phyloP scores from a whole-genome alignment of 2,888 invertebrate genomes.

The Villa cingulata region DNA sequence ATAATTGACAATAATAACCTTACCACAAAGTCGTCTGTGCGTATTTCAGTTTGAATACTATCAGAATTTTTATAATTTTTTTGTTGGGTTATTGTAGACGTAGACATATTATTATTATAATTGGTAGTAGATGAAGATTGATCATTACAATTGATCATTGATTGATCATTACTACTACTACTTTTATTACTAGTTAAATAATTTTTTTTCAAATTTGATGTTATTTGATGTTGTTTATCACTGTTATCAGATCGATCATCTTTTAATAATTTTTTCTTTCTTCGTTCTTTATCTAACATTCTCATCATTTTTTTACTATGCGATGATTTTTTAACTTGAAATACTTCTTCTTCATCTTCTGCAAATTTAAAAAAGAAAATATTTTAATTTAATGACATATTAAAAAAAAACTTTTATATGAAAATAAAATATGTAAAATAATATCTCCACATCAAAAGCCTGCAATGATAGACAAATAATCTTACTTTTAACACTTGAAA shows the following conservation, averaged over 20 bases:
- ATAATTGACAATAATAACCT: constrained; percentile 38
- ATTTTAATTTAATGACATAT: too few relatives aligned
- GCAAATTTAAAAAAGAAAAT: constrained; percentile 11
- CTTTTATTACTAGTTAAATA: constrained; percentile 2
- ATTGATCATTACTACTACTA: constrained; percentile 18
- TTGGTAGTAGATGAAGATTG: constrained; percentile 4
- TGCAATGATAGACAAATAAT: too few relatives aligned
- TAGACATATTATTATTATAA: constrained; percentile 8
- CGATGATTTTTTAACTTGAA: constrained; percentile 91
- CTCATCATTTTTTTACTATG: constrained; percentile 82
- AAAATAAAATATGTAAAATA: too few relatives aligned
- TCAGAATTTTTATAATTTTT: constrained; percentile 36
- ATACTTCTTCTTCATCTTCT: constrained; percentile 73
- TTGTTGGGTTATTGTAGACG: constrained; percentile 18
- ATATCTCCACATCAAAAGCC: too few relatives aligned
- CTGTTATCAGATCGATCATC: constrained; percentile 17
- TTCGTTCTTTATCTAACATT: constrained; percentile 64
- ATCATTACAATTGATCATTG: too few relatives aligned
- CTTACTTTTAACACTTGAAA: too few relatives aligned
- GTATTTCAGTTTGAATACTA: constrained; percentile 52
- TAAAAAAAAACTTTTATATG: too few relatives aligned
- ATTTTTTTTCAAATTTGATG: constrained; percentile 17
- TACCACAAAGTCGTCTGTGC: constrained; percentile 56
- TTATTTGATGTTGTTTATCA: background rate
- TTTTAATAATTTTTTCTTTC: constrained; percentile 30